Evolutionary conservation across 1,140 invertebrate genomes (phyloP).

Genomic region (Leptinotarsa texana): DNA sequence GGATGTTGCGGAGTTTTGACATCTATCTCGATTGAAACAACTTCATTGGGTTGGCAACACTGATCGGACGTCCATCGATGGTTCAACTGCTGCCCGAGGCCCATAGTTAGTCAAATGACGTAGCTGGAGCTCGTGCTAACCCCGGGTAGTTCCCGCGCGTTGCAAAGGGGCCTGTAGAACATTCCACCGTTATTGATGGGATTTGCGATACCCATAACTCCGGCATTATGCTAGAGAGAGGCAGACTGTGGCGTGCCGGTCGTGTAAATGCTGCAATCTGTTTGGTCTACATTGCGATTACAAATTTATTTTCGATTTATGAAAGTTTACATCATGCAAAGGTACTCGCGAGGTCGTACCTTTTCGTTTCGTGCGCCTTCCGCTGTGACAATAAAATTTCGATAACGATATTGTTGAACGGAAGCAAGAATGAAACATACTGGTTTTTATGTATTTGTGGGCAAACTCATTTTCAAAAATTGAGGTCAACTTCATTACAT

Average conservation of each 20-base stretch:
- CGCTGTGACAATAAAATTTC: too few species aligned
- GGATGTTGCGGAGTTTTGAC: too few species aligned
- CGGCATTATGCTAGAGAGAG: conserved; percentile 17
- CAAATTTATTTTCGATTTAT: conserved; percentile 30
- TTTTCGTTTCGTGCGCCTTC: too few species aligned
- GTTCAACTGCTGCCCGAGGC: conserved; percentile 11
- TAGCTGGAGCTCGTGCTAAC: conserved; percentile 32
- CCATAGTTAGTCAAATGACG: conserved; percentile 19
- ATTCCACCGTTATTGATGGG: conserved; percentile 30
- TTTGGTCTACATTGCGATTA: conserved; percentile 29
- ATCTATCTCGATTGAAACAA: too few species aligned
- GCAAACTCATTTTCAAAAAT: too few species aligned
- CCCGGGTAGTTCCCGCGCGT: conserved; percentile 36
- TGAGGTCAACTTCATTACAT: too few species aligned
- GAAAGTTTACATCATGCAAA: conserved; percentile 14
- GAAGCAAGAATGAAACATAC: too few species aligned
- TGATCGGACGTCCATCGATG: neutral
- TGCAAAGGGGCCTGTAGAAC: conserved; percentile 15
- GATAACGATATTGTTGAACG: too few species aligned
- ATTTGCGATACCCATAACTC: conserved; percentile 28
- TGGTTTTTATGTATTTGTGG: too few species aligned
- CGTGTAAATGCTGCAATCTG: conserved; percentile 28
- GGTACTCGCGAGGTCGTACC: conserved; percentile 1
- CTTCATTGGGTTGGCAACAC: too few species aligned
- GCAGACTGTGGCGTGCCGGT: conserved; percentile 14